Evolutionary conservation across 2,888 invertebrate species (phyloP), one percentile per base, ranked within the genome.

Genomic region (Ephialtes manifestator): DNA sequence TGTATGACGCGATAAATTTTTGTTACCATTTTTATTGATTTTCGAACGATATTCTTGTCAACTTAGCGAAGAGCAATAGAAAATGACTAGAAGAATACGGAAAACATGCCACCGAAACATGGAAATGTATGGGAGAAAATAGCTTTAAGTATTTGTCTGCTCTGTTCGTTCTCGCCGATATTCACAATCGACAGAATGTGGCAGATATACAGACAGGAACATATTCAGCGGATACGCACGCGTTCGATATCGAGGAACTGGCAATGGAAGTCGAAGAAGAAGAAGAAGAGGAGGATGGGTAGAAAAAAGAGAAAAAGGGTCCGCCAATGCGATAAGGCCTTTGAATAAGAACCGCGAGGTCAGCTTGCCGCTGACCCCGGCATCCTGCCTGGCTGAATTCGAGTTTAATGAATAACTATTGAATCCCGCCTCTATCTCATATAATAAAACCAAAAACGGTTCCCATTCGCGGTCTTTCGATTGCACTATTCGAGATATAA

Each of bases 341-440:
- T 94, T 93, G 92, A 92, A 90, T 90, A 87, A 80, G 90, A 90
- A 92, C 92, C 93, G 93, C 93, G 92, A 92, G 93, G 93, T 93
- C 91, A 92, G 89, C 86, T 81, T 88, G 90, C 88, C 90, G 90
- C 90, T 93, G 93, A 94, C 93, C 93, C 92, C 90, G 88, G 92
- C 92, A 92, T 93, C 93, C 93, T 93, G 92, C 91, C 89, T 85
- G 90, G 87, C 90, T 91, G 92, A 92, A 93, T 92, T 92, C 92
- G 91, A 90, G 90, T 92, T 92, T 93, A 93, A 93, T 93, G 93
- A 93, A 93, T 94, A 92, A 93, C 92, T 93, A 93, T 93, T 94
- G 92, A 93, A 93, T 94, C 92, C 91, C 93, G 91, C 91, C 92
- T 91, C 88, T 93, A 92, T 92, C 91, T 84, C 83, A 51, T 63